Conservation (phyloP, 2,888 invertebrate genomes). For the Oscheius sp. region DNA sequence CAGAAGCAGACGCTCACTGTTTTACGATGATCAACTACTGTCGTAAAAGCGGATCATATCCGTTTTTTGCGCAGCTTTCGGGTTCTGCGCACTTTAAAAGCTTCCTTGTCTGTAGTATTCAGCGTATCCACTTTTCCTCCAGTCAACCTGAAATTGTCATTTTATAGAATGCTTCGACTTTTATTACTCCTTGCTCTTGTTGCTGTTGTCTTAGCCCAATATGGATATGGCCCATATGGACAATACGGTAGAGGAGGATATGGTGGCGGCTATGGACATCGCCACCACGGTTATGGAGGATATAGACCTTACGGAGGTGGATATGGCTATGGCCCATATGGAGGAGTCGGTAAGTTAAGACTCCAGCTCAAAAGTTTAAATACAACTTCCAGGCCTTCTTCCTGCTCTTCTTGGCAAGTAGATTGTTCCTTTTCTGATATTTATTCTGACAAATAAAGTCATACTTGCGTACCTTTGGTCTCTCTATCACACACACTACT, state of each 20-base stretch:
- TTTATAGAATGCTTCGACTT: constrained; percentile 16
- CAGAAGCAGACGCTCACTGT: too few species aligned
- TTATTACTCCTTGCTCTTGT: constrained; percentile 29
- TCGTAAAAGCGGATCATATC: constrained; percentile 8
- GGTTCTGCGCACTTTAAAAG: constrained; percentile 4
- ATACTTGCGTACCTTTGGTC: too few species aligned
- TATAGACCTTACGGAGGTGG: constrained; percentile 18
- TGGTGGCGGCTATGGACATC: not conserved
- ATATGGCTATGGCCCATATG: not conserved
- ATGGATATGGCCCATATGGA: constrained; percentile 28
- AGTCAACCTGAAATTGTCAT: not conserved
- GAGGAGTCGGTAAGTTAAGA: constrained; percentile 5
- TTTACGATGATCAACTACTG: too few species aligned
- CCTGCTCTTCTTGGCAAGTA: constrained; percentile 19
- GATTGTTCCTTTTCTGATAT: not conserved
- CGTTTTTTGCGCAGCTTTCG: constrained; percentile 7
- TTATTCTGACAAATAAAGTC: constrained; percentile 1
- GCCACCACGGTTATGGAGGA: constrained; percentile 5
- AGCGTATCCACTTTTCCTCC: not conserved
- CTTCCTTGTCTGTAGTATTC: not conserved
- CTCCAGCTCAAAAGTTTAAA: not conserved
- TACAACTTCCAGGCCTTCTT: not conserved
- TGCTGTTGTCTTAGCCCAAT: constrained; percentile 38
- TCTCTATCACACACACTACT: too few species aligned
- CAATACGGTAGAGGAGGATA: constrained; percentile 12